A percentile compares a stretch with the other conserved stretches of the same genome.
phyloP scores from a whole-genome alignment of 2,113 vertebrate species.

The Bombycilla garrulus region DNA sequence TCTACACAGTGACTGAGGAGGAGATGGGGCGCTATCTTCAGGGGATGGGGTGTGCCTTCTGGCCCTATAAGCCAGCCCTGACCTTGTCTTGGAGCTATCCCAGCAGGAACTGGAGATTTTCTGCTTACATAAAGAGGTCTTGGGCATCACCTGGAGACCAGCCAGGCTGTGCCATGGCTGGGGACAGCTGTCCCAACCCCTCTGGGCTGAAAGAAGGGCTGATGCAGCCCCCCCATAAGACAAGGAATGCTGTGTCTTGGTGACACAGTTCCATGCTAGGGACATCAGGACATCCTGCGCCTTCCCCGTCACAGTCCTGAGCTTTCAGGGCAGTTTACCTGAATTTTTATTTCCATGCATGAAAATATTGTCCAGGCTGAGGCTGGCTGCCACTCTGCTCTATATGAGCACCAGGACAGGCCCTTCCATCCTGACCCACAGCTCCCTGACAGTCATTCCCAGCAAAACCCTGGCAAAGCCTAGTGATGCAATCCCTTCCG shows the following conservation, averaged over 20 bases:
- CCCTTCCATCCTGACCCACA: background rate
- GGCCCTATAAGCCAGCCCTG: background rate
- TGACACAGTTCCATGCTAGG: background rate
- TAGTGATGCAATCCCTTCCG: background rate
- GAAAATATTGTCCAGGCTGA: background rate
- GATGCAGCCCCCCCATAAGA: background rate
- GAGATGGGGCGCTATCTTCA: rapidly evolving
- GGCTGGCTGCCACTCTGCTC: background rate
- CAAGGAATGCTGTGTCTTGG: background rate
- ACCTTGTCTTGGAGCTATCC: background rate
- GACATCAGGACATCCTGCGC: background rate
- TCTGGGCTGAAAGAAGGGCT: background rate
- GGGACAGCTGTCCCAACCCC: background rate
- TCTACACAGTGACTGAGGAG: background rate
- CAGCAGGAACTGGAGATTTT: background rate
- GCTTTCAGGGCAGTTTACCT: background rate
- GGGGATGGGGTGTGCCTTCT: background rate
- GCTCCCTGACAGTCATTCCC: background rate
- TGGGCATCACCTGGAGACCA: background rate
- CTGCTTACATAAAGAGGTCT: background rate
- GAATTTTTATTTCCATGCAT: background rate
- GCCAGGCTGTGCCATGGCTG: background rate
- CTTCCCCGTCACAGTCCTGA: background rate
- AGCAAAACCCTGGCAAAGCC: background rate
- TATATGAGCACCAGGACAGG: rapidly evolving